Base-by-base conservation (phyloP, 2,888 invertebrate genomes). In the Geophilus truncorum region DNA sequence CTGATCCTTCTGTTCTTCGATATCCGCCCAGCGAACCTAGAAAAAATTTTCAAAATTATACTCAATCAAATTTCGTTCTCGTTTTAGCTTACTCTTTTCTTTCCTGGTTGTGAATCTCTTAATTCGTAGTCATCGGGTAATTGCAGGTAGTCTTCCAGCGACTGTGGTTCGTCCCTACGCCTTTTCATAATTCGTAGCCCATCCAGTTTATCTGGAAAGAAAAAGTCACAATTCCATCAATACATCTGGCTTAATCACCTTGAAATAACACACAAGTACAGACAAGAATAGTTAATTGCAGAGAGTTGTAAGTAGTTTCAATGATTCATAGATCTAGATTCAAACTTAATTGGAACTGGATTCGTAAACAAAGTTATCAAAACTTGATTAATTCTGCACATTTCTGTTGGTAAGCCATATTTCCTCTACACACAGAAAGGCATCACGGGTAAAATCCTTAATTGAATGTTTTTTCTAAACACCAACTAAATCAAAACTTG, bases 21-120 rank as follows among this genome's bases (percentile, higher is more conserved):
- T 90, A 88, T 98, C 98, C 78, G 97, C 97, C 98, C 98, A 98
- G 85, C 97, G 93, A 84, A 98, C 97, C 97, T 98, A 86, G 30
- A 57, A 18, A 30, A n/a, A 57, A 18, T 40, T 77, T 23, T 5
- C n/a, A 70, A 9, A 18, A 70, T 81, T 28, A 62, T 51, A 15
- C 7, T 18, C 51, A 51, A 51, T n/a, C 6, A 15, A n/a, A n/a
- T n/a, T n/a, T 18, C n/a, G 6, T 7, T 34, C 34, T 18, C 51
- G 18, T 5, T 51, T 51, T 9, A 75, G 7, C 77, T 90, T 89
- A 97, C 97, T 89, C 94, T 90, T 89, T 97, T 97, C 89, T 96
- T 94, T 83, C 96, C 95, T 79, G 93, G 91, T 80, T 91, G 90
- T 84, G 90, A 90, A 80, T 86, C 86, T 83, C 85, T 86, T 81